Percentiles rank a stretch among this genome's conserved stretches.
Evolutionary conservation across 1,140 invertebrate genomes (phyloP).

Genomic region (Zaprionus davidi): DNA sequence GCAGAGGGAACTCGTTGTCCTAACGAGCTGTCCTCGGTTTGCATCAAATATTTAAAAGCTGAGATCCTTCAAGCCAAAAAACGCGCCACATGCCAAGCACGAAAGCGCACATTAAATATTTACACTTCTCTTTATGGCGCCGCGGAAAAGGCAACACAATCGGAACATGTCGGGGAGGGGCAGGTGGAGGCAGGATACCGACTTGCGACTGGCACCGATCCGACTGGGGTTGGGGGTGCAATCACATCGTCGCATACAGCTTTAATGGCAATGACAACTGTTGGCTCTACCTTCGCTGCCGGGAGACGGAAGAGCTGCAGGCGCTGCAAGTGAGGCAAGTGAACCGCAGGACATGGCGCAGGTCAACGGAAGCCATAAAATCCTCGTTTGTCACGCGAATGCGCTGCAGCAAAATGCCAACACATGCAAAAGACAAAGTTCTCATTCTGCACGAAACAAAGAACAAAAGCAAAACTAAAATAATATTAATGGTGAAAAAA

Average conservation of each 20-base stretch:
- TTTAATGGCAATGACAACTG: slow-evolving; percentile 83
- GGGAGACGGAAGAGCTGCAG: slow-evolving; percentile 56
- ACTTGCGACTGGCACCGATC: slow-evolving; percentile 39
- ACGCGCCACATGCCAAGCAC: slow-evolving; percentile 71
- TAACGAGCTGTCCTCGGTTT: not conserved
- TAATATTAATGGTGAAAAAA: slow-evolving; percentile 81
- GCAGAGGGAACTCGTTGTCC: not conserved
- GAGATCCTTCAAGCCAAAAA: slow-evolving; percentile 5
- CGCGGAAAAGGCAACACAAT: slow-evolving; percentile 19
- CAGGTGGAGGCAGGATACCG: not conserved
- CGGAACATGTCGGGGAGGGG: not conserved
- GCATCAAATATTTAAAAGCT: slow-evolving; percentile 31
- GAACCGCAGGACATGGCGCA: slow-evolving; percentile 82
- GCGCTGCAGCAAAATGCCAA: slow-evolving; percentile 74
- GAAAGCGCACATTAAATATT: slow-evolving; percentile 84
- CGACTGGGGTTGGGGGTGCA: slow-evolving; percentile 45
- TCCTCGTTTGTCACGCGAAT: slow-evolving; percentile 84
- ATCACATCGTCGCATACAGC: slow-evolving; percentile 77
- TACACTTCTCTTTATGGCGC: slow-evolving; percentile 82
- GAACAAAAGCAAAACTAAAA: slow-evolving; percentile 53
- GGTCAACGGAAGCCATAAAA: slow-evolving; percentile 84
- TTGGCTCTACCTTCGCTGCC: slow-evolving; percentile 46
- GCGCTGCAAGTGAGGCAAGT: slow-evolving; percentile 68
- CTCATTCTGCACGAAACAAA: slow-evolving; percentile 44
- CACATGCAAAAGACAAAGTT: slow-evolving; percentile 82